phyloP scores from a whole-genome alignment of 2,888 invertebrate species.

The Dichetophora obliterata region DNA sequence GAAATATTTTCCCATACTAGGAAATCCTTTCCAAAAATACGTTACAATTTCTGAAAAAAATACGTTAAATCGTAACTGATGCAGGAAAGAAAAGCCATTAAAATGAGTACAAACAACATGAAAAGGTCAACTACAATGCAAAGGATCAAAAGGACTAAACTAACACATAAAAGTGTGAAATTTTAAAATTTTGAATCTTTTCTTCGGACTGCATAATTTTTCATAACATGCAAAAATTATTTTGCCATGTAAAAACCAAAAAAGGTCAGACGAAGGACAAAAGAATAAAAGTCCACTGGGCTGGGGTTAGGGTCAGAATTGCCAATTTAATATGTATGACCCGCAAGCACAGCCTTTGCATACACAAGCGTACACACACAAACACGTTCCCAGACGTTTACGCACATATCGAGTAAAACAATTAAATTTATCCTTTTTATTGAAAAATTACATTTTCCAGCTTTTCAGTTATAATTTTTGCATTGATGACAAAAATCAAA shows the following conservation, averaged over 20 bases:
- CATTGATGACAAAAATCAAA: conserved; percentile 41
- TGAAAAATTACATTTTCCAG: conserved; percentile 2
- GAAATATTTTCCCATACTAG: too few relatives aligned
- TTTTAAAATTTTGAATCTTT: conserved; percentile 26
- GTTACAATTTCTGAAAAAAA: conserved; percentile 10
- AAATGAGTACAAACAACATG: not conserved
- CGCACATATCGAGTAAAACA: conserved; percentile 14
- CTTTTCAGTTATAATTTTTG: conserved; percentile 18
- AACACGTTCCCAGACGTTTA: too few relatives aligned
- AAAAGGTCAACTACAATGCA: conserved; percentile 28
- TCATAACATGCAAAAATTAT: conserved; percentile 22
- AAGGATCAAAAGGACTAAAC: conserved; percentile 1
- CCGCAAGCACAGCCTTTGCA: conserved; percentile 36
- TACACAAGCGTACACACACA: conserved; percentile 39
- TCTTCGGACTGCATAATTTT: conserved; percentile 7
- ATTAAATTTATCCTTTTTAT: conserved; percentile 40
- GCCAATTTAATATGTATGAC: conserved; percentile 36
- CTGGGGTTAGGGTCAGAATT: conserved; percentile 27
- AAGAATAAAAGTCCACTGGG: conserved; percentile 25
- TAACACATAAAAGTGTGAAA: conserved; percentile 29
- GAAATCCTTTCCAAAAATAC: not conserved
- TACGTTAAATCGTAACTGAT: not conserved
- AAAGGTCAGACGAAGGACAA: conserved; percentile 31
- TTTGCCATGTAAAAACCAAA: conserved; percentile 17
- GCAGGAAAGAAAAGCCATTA: not conserved